A percentile compares a stretch with the other conserved stretches of the same genome.
Conservation (phyloP, 2,888 invertebrate species). For the Arctia plantaginis region DNA sequence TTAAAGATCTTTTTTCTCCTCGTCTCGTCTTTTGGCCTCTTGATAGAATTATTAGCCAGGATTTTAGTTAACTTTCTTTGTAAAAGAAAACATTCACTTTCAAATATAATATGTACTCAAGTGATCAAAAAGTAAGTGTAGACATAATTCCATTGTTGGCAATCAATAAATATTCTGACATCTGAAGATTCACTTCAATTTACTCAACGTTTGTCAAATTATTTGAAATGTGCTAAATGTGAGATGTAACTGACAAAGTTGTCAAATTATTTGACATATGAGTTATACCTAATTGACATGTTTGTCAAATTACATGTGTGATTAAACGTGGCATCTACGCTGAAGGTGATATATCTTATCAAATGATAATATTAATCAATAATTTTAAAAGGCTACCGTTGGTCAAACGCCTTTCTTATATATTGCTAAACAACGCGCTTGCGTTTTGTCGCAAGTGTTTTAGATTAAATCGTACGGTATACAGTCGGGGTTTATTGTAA, state of each 20-base stretch:
- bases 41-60: neutral
- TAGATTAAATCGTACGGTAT: slow-evolving; percentile 52
- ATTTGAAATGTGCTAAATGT: neutral
- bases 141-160: neutral
- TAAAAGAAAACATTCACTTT: neutral
- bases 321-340: neutral
- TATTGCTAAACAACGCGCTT: slow-evolving; percentile 39
- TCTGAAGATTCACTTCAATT: neutral
- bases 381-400: slow-evolving; percentile 1
- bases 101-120: neutral
- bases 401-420: slow-evolving; percentile 25
- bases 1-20: neutral
- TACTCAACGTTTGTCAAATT: neutral
- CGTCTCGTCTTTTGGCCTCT: neutral
- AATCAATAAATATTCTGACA: neutral
- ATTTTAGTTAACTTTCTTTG: neutral
- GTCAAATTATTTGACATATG: neutral
- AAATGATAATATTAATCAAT: neutral
- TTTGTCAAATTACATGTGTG: too few species aligned
- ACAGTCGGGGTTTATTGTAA: slow-evolving; percentile 40
- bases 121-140: neutral
- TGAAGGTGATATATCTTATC: neutral
- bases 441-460: slow-evolving; percentile 38
- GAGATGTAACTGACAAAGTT: neutral
- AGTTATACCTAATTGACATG: neutral